Conservation (phyloP, 2,888 invertebrate species). For the Leptogaster cylindrica region DNA sequence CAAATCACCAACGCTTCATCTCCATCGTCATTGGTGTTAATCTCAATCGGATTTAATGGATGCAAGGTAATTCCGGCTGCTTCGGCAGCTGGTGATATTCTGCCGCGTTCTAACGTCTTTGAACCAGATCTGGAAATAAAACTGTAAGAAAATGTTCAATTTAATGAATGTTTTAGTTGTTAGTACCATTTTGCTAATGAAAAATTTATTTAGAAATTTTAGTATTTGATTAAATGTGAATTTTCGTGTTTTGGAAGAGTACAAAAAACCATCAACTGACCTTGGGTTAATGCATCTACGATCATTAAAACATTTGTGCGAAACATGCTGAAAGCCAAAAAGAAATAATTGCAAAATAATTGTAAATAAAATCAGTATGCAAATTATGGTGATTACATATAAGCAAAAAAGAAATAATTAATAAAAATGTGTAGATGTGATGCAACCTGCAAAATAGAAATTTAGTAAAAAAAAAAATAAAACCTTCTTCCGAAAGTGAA, state of each 20-base stretch:
- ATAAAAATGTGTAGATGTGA: too few species aligned
- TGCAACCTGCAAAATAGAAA: too few species aligned
- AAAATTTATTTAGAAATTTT: not conserved
- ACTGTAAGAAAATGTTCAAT: slow-evolving; percentile 37
- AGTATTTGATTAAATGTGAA: slow-evolving; percentile 33
- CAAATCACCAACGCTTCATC: slow-evolving; percentile 67
- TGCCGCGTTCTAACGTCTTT: slow-evolving; percentile 70
- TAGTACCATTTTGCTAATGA: not conserved
- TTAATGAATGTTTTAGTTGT: not conserved
- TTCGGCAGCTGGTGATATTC: slow-evolving; percentile 68
- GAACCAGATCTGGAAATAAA: slow-evolving; percentile 65
- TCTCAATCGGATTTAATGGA: slow-evolving; percentile 53
- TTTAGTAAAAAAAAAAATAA: too few species aligned
- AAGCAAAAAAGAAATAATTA: slow-evolving; percentile 8
- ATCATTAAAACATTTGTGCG: slow-evolving; percentile 61
- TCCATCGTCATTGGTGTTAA: slow-evolving; percentile 65
- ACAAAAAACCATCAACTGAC: slow-evolving; percentile 55
- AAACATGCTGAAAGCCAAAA: slow-evolving; percentile 63
- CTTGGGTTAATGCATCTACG: slow-evolving; percentile 57
- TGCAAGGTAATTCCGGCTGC: slow-evolving; percentile 60
- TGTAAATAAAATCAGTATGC: too few species aligned
- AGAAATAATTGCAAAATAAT: slow-evolving; percentile 48
- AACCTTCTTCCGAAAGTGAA: too few species aligned
- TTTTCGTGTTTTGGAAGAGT: not conserved
- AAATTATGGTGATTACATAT: too few species aligned